Evolutionary conservation across 1,140 invertebrate species (phyloP), one percentile per base, ranked within the genome.

Genomic region (Ptiloglossa arizonensis): DNA sequence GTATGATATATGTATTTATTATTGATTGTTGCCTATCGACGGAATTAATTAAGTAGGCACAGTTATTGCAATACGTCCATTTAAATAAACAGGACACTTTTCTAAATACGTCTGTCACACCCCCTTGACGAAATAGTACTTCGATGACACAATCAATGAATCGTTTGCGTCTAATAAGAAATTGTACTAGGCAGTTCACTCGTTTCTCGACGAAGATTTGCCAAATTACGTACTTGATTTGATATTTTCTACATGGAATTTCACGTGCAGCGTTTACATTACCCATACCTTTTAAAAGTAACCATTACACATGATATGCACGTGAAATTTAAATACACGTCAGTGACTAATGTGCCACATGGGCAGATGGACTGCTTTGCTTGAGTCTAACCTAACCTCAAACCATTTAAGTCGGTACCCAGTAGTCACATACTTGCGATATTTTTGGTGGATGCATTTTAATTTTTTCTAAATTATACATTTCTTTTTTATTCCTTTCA

Each of bases 131-230:
- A 69, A 76, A 76, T 22, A 48, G 66, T 59, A 13, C 17, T 44
- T 27, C 38, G 35, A 77, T 71, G 57, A 71, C 46, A 35, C 13
- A 77, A 63, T 44, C 57, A 4, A 6, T 77, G 67, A 77, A 41
- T 77, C 67, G 63, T 69, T 70, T 44, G 56, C 54, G 35, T 56
- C 62, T 70, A 50, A 70, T 63, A 63, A 77, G 56, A 71, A 62
- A 46, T 63, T 35, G 24, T 38, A 11, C 5, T 19, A 13, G n/a
- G 17, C 27, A 11, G 5, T 69, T 17, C 44, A 62, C 56, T 24
- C 29, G 46, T 52, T 54, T 38, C 15, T 54, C 8, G 41, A 52
- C 0, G 57, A 27, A 0, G 24, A 17, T 13, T 11, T 54, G 35
- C 24, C 35, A 63, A 62, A 63, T 50, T 62, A 1, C 35, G 0